Conservation (phyloP, 2,113 vertebrate genomes). For the Probosciger aterrimus region DNA sequence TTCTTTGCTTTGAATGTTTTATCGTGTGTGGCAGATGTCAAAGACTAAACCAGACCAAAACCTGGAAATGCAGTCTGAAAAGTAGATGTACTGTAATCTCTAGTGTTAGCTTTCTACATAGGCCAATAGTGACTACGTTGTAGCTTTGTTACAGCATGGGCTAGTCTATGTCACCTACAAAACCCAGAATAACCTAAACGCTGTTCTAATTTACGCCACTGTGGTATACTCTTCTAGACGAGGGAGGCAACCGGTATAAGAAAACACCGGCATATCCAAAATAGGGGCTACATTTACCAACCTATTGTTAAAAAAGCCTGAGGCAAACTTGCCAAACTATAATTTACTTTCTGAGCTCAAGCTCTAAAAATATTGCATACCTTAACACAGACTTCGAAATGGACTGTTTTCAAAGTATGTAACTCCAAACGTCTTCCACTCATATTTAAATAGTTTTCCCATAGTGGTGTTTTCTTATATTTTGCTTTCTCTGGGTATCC, state of each 20-base stretch:
- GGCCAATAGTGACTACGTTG: neutral
- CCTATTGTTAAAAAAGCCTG: neutral
- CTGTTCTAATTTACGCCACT: accelerated
- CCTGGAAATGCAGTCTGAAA: neutral
- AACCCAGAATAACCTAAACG: neutral
- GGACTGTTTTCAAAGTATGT: neutral
- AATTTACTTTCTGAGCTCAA: neutral
- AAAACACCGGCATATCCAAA: neutral
- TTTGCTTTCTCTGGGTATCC: neutral
- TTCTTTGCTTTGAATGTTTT: neutral
- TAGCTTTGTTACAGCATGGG: neutral
- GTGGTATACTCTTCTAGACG: accelerated
- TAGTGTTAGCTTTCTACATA: neutral
- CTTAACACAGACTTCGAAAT: neutral
- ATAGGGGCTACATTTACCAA: accelerated
- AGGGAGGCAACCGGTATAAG: neutral
- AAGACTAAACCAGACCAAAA: neutral
- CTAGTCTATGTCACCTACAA: neutral
- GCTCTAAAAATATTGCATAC: accelerated
- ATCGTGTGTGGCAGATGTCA: neutral
- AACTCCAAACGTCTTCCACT: neutral
- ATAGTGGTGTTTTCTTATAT: neutral
- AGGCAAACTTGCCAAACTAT: neutral
- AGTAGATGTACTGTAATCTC: accelerated
- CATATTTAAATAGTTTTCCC: neutral